A percentile compares a stretch with the other conserved stretches of the same genome.
These are phyloP conservation scores for Machaerirhynchus nigripectus DNA, from an alignment of 2,113 vertebrate species.

Conservation along the genomic window DNA sequence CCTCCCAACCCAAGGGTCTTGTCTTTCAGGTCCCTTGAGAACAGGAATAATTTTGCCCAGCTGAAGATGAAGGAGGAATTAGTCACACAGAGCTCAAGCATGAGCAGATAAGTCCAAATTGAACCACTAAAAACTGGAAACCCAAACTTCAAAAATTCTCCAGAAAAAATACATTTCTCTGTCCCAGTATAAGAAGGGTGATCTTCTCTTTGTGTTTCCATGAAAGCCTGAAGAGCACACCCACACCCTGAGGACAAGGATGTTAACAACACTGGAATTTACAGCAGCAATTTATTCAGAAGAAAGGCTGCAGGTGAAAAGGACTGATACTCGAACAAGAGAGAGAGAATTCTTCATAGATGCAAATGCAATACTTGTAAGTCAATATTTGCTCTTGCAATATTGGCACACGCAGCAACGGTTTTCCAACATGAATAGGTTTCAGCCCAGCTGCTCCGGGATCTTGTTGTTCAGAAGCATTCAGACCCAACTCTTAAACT, in stretches of 20 bases:
- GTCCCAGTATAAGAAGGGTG: background rate
- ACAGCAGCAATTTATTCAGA: background rate
- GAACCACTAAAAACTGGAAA: background rate
- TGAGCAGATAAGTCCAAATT: background rate
- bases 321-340: background rate
- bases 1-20: background rate
- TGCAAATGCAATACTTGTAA: background rate
- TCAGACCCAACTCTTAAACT: background rate
- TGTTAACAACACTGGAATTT: conserved; percentile 28
- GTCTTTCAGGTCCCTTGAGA: background rate
- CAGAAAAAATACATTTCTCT: background rate
- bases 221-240: background rate
- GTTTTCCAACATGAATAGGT: conserved; percentile 1
- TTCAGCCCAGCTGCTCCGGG: conserved; percentile 16
- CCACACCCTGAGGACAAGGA: conserved; percentile 29
- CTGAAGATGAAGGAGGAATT: background rate
- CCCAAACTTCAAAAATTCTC: background rate
- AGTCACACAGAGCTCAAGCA: background rate
- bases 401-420: background rate
- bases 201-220: conserved; percentile 3
- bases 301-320: conserved; percentile 39
- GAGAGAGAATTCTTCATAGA: background rate
- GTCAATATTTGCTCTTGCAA: conserved; percentile 13
- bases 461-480: background rate
- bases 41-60: background rate